Conservation (phyloP, 2,113 vertebrate genomes). For the Pyxicephalus adspersus region DNA sequence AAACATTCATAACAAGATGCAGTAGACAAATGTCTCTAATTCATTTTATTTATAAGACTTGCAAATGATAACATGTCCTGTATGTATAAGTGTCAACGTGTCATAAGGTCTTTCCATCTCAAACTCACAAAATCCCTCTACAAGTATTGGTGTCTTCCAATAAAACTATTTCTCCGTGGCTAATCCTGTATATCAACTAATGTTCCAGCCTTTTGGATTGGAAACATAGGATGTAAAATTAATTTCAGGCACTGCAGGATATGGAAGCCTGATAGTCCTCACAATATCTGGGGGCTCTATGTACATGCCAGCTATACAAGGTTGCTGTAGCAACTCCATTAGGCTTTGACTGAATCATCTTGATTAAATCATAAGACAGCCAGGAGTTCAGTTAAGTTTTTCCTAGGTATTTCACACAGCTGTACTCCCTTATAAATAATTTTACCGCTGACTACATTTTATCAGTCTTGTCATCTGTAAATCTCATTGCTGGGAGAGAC, state of each 20-base stretch:
- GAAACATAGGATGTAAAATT: constrained; percentile 44
- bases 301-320: constrained; percentile 56
- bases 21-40: too few relatives aligned
- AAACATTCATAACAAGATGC: too few relatives aligned
- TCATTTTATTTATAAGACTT: too few relatives aligned
- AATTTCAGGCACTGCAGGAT: constrained; percentile 50
- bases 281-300: constrained; percentile 32
- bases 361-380: constrained; percentile 70
- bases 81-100: not conserved
- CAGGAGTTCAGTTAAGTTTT: constrained; percentile 61
- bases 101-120: constrained; percentile 18
- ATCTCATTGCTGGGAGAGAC: not conserved
- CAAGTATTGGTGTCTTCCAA: constrained; percentile 10
- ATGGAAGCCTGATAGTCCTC: constrained; percentile 32
- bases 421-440: constrained; percentile 61
- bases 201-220: constrained; percentile 51
- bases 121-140: not conserved
- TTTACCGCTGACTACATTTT: constrained; percentile 16
- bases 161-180: constrained; percentile 14
- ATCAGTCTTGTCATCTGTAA: not conserved
- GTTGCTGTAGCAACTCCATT: constrained; percentile 71
- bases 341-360: constrained; percentile 60
- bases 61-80: not conserved
- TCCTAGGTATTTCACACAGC: constrained; percentile 55
- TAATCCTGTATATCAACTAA: constrained; percentile 37